A percentile compares a stretch with the other conserved stretches of the same genome.
phyloP scores from a whole-genome alignment of 2,888 invertebrate species.

The Drosophila paranaensis region DNA sequence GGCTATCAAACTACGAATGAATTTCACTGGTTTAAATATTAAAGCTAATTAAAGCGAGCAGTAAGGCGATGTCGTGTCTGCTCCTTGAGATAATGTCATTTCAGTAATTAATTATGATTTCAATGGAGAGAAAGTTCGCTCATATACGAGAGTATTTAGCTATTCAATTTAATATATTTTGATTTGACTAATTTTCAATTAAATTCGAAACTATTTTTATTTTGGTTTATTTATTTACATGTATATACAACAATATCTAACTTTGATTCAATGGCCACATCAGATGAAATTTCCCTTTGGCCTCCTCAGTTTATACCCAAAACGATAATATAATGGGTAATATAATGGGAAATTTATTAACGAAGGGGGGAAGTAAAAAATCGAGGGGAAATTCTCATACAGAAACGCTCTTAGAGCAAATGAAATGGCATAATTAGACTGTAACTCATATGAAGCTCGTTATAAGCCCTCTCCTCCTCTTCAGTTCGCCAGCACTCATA shows the following conservation, averaged over 20 bases:
- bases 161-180: no score
- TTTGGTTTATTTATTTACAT: no score
- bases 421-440: not conserved
- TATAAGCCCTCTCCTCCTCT: conserved; percentile 2
- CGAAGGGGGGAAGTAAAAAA: not conserved
- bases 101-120: not conserved
- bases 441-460: not conserved
- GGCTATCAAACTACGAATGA: conserved; percentile 5
- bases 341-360: not conserved
- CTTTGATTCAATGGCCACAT: not conserved
- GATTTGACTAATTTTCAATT: no score
- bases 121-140: not conserved
- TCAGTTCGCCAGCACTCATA: conserved; percentile 4
- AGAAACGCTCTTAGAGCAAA: not conserved
- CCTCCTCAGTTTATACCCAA: no score
- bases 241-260: no score
- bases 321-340: not conserved
- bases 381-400: not conserved
- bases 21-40: conserved; percentile 6
- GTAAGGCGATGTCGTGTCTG: not conserved
- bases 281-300: not conserved
- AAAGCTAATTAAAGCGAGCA: not conserved
- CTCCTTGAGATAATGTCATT: not conserved
- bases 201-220: no score
- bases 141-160: no score